These are phyloP conservation scores for Sinocyclocheilus anshuiensis DNA, from an alignment of 2,113 vertebrate species.

Conservation along the genomic window DNA sequence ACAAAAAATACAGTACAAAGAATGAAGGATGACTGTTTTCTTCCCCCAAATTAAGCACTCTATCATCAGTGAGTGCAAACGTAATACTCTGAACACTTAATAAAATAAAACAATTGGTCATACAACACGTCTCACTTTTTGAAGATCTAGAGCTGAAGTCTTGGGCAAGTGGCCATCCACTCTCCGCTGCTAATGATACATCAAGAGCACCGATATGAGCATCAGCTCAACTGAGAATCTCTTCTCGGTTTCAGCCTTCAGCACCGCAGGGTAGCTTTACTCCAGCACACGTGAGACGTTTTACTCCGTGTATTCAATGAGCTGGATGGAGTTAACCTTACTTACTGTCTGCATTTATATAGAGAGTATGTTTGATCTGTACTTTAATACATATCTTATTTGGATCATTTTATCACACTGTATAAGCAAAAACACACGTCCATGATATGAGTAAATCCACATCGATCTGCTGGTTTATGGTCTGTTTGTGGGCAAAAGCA, in stretches of 20 bases:
- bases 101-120: constrained; percentile 16
- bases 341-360: neutral
- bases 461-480: neutral
- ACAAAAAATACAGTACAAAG: constrained; percentile 1
- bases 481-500: neutral
- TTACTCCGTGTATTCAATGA: neutral
- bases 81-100: neutral
- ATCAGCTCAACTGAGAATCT: neutral
- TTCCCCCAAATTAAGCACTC: neutral
- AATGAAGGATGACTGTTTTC: neutral
- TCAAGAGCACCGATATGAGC: constrained; percentile 4
- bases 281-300: neutral
- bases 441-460: neutral
- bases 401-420: neutral
- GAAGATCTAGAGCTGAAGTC: constrained; percentile 30
- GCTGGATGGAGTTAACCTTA: neutral
- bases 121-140: neutral
- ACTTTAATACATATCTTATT: neutral
- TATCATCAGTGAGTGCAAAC: neutral
- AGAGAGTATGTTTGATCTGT: neutral
- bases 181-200: constrained; percentile 10
- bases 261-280: constrained; percentile 13
- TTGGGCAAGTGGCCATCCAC: constrained; percentile 28
- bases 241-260: constrained; percentile 1
- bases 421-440: neutral